Percentiles rank a stretch among this genome's conserved stretches.
Evolutionary conservation across 2,797 vertebrate species (phyloP).

Genomic region (Loris lydekkerianus): DNA sequence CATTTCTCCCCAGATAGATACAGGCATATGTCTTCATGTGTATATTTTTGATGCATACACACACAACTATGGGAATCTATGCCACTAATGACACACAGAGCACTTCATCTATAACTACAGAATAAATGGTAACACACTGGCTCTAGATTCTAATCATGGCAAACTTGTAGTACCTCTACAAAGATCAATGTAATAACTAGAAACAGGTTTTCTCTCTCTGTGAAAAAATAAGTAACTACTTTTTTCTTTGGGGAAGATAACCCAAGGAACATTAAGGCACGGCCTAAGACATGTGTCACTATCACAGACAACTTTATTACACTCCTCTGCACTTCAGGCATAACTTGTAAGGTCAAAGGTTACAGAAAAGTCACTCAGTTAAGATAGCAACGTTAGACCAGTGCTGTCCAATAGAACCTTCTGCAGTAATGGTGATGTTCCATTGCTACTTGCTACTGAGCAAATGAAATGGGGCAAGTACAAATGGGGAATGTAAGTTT

Average conservation of each 20-base stretch:
- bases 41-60: background rate
- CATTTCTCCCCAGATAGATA: background rate
- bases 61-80: background rate
- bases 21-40: background rate
- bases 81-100: background rate
- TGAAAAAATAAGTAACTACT: background rate
- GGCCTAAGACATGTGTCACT: background rate
- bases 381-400: background rate
- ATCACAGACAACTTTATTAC: background rate
- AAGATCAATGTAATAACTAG: background rate
- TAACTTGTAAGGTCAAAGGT: background rate
- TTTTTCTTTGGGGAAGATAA: background rate
- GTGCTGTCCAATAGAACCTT: background rate
- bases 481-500: background rate
- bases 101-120: background rate
- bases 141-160: background rate
- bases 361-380: background rate
- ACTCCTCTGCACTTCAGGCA: background rate
- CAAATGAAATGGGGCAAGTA: background rate
- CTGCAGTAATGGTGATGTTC: background rate
- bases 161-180: background rate
- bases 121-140: background rate
- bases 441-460: background rate
- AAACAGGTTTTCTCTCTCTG: background rate
- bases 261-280: background rate